Evolutionary conservation across 2,113 vertebrate species (phyloP).

Genomic region (Xenopus borealis): DNA sequence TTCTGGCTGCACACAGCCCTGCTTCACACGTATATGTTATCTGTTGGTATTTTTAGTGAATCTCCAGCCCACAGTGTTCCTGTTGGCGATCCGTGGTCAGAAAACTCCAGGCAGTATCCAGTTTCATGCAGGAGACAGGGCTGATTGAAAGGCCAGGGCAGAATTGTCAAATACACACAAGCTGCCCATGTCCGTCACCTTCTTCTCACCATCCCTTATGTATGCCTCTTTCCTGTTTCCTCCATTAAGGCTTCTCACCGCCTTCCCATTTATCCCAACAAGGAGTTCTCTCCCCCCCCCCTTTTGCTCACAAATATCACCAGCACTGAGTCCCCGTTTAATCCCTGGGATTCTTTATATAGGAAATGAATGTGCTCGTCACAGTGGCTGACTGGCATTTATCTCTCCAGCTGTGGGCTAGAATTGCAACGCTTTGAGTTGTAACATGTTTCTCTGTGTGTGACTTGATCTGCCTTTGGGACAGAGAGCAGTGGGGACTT

Average conservation of each 20-base stretch:
- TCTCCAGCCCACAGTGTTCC: constrained; percentile 3
- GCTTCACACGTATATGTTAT: not conserved
- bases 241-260: constrained; percentile 61
- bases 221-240: constrained; percentile 53
- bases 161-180: constrained; percentile 43
- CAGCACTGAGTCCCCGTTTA: constrained; percentile 64
- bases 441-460: constrained; percentile 58
- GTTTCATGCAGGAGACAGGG: constrained; percentile 27
- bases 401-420: constrained; percentile 64
- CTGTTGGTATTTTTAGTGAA: constrained; percentile 1
- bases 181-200: constrained; percentile 75
- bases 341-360: constrained; percentile 82
- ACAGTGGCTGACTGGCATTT: constrained; percentile 59
- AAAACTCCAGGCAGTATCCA: constrained; percentile 21
- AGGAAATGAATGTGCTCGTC: constrained; percentile 74
- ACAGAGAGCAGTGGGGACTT: constrained; percentile 57
- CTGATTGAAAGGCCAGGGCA: constrained; percentile 20
- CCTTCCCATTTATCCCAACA: constrained; percentile 54
- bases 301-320: constrained; percentile 53
- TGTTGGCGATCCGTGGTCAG: constrained; percentile 9
- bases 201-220: constrained; percentile 54
- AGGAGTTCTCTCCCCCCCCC: constrained; percentile 53
- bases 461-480: constrained; percentile 56
- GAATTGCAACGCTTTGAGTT: constrained; percentile 64
- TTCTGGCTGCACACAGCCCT: not conserved